Evolutionary conservation across 2,888 invertebrate genomes (phyloP).

Genomic region (Mechanitis mazaeus): DNA sequence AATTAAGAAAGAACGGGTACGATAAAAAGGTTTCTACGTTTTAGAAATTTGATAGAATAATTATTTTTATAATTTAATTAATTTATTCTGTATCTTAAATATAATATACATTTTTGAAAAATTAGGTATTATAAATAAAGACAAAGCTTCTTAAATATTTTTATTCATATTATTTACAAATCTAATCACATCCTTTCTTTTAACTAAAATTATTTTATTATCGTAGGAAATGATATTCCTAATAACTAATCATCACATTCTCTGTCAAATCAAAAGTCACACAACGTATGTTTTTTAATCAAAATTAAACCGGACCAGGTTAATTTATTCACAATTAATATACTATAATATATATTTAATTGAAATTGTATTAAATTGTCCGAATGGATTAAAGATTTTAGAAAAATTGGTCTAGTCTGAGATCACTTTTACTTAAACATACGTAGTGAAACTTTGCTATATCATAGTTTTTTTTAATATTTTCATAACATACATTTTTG

Average conservation of each 20-base stretch:
- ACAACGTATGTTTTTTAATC: slow-evolving; percentile 29
- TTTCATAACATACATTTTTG: not conserved
- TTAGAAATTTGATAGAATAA: too few relatives aligned
- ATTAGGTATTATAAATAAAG: slow-evolving; percentile 27
- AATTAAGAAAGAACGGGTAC: too few relatives aligned
- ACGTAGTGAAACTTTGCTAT: slow-evolving; percentile 18
- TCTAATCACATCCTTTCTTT: slow-evolving; percentile 72
- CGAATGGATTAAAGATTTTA: too few relatives aligned
- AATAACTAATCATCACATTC: slow-evolving; percentile 45
- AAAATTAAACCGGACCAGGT: not conserved
- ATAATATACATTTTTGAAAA: not conserved
- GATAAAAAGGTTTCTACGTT: too few relatives aligned
- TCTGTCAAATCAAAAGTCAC: slow-evolving; percentile 38
- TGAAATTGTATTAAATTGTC: not conserved
- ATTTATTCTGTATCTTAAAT: too few relatives aligned
- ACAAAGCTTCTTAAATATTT: slow-evolving; percentile 38
- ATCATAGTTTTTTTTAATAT: not conserved
- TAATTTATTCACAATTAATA: not conserved
- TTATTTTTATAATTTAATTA: too few relatives aligned
- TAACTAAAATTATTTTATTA: slow-evolving; percentile 59
- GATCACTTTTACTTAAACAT: slow-evolving; percentile 23
- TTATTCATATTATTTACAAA: slow-evolving; percentile 73
- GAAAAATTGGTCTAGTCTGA: slow-evolving; percentile 15
- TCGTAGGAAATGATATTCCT: slow-evolving; percentile 44
- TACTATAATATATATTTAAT: not conserved